Percentiles rank a stretch among this genome's conserved stretches.
These are phyloP conservation scores for Podarcis muralis DNA, from an alignment of 2,113 vertebrate genomes.

Conservation along the genomic window DNA sequence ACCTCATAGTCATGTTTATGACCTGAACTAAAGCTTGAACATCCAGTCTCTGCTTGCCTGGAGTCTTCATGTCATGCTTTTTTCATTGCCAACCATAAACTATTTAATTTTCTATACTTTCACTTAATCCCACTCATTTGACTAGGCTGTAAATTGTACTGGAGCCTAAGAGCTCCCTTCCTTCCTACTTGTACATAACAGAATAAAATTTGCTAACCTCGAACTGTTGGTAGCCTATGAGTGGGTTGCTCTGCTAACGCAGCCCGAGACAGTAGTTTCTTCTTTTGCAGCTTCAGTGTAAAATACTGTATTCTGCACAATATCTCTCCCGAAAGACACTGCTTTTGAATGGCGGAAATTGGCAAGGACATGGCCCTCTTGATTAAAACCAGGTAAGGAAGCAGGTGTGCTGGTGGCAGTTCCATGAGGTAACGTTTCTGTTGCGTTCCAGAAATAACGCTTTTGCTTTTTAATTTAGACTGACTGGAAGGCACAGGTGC, in stretches of 20 bases:
- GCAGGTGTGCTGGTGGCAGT: neutral
- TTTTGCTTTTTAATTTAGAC: conserved; percentile 8
- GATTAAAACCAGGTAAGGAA: neutral
- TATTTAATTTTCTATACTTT: neutral
- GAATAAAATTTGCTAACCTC: neutral
- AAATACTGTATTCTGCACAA: conserved; percentile 15
- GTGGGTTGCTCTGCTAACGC: neutral
- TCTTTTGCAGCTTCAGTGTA: neutral
- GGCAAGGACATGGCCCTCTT: conserved; percentile 17
- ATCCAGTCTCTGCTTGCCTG: neutral
- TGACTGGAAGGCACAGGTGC: neutral
- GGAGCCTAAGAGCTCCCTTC: neutral
- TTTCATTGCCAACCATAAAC: neutral
- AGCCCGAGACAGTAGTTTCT: neutral
- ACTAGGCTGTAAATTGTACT: neutral
- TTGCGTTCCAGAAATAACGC: neutral
- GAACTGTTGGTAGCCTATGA: neutral
- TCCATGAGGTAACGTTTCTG: neutral
- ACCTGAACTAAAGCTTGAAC: neutral
- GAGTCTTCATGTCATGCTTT: neutral
- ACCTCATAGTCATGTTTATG: too few relatives aligned
- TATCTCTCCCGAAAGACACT: conserved; percentile 12
- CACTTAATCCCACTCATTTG: neutral
- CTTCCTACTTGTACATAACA: neutral
- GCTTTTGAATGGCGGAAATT: conserved; percentile 19